phyloP scores from a whole-genome alignment of 2,797 vertebrate species.

The Thunnus albacares region DNA sequence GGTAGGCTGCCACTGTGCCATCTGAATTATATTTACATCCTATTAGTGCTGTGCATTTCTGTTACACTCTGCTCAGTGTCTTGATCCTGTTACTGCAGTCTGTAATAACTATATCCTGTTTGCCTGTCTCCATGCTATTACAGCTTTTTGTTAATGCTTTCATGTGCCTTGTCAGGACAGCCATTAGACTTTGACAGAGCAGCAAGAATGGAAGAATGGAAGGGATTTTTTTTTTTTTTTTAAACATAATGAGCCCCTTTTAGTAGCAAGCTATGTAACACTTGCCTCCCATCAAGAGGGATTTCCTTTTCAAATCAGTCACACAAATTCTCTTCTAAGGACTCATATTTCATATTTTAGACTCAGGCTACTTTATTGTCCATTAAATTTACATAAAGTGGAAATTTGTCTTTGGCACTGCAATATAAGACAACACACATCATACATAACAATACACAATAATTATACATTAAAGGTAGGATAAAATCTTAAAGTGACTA shows the following conservation, averaged over 20 bases:
- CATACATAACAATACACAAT: too few species aligned
- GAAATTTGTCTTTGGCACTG: too few species aligned
- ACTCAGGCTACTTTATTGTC: too few species aligned
- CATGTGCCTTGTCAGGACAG: slow-evolving; percentile 36
- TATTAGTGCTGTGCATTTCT: slow-evolving; percentile 7
- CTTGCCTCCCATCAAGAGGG: slow-evolving; percentile 32
- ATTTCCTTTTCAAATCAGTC: slow-evolving; percentile 38
- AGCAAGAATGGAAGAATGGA: slow-evolving; percentile 18
- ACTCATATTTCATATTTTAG: slow-evolving; percentile 30
- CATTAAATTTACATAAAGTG: too few species aligned
- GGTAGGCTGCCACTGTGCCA: neutral
- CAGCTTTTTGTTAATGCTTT: slow-evolving; percentile 33
- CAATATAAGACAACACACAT: too few species aligned
- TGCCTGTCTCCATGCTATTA: slow-evolving; percentile 7
- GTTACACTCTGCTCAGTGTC: neutral
- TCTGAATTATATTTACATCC: slow-evolving; percentile 14
- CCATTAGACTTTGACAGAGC: slow-evolving; percentile 48
- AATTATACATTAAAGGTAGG: too few species aligned
- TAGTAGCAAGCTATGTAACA: slow-evolving; percentile 38
- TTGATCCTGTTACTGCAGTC: neutral
- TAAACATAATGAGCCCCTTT: slow-evolving; percentile 55
- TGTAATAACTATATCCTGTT: slow-evolving; percentile 36
- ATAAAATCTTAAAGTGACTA: too few species aligned
- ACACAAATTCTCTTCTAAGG: slow-evolving; percentile 6
- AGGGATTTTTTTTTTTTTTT: slow-evolving; percentile 9